A percentile compares a stretch with the other conserved stretches of the same genome.
phyloP scores from a whole-genome alignment of 1,140 invertebrate species.

The Sinella curviseta region DNA sequence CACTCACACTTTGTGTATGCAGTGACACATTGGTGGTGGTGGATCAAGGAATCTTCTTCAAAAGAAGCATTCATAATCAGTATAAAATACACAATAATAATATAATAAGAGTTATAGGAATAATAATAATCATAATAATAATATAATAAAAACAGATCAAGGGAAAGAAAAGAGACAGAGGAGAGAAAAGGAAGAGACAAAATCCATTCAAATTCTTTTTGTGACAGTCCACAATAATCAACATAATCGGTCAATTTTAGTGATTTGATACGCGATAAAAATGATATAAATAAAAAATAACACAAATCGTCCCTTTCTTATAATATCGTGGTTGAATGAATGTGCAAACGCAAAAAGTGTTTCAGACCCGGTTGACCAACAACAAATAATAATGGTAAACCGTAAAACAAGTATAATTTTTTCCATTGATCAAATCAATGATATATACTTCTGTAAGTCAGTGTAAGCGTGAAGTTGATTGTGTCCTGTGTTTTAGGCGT shows the following conservation, averaged over 20 bases:
- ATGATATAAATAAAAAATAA: background rate
- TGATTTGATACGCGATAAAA: constrained; percentile 9
- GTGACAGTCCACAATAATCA: background rate
- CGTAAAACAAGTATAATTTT: too few relatives aligned
- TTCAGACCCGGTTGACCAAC: background rate
- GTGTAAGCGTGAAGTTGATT: too few relatives aligned
- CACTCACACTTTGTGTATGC: background rate
- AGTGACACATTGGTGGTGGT: background rate
- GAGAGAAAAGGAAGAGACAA: background rate
- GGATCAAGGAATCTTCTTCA: constrained; percentile 14
- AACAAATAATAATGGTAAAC: background rate
- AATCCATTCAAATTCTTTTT: constrained; percentile 11
- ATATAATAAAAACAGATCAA: constrained; percentile 22
- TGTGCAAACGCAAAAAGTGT: too few relatives aligned
- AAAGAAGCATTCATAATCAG: constrained; percentile 22
- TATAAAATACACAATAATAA: constrained; percentile 5
- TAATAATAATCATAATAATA: constrained; percentile 5
- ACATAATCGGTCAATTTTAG: constrained; percentile 17
- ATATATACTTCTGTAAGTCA: too few relatives aligned
- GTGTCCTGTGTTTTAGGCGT: too few relatives aligned
- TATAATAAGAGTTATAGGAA: background rate
- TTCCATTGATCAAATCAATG: too few relatives aligned
- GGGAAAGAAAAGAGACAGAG: constrained; percentile 6
- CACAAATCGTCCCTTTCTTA: background rate
- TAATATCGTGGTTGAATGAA: too few relatives aligned